Evolutionary conservation across 2,797 vertebrate genomes (phyloP), one percentile per base, ranked within the genome.

Genomic region (Danio jaintianensis): DNA sequence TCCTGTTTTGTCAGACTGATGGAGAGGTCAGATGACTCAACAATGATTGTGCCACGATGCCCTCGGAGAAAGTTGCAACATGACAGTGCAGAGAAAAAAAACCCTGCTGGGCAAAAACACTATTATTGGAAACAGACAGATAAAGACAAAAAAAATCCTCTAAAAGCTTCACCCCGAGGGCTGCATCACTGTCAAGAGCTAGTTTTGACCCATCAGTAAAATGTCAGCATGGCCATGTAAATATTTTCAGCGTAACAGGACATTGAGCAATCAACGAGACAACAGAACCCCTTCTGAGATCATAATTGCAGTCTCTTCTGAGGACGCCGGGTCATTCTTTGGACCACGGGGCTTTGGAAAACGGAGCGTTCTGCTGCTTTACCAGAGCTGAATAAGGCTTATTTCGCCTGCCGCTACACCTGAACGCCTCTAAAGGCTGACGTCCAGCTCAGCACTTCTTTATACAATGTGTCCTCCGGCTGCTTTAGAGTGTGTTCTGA

Each of bases 401-500:
- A 78, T 73, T 68, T n/a, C 18, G 6, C 38, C 70, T 50, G 58
- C 56, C 29, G n/a, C 58, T 74, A 78, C 80, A 81, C 77, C 56
- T 78, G 75, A 83, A 12, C 36, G 76, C 12, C 38, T 38, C 67
- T 63, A 20, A 75, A 74, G 69, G 66, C 75, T 75, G 55, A 52
- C 43, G 79, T 75, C 67, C 53, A 72, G 20, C 75, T 77, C 62
- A 68, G 75, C 61, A 68, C 67, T 83, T 79, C 55, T 72, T 83
- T 79, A 79, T 67, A 52, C 63, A 78, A 64, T 53, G 59, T 48
- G 38, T 68, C 42, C 66, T 71, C 18, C 2, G 48, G 50, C 18
- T 20, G 66, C 22, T 42, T 70, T 48, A 8, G 62, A 70, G 43
- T 43, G 22, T 74, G 36, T 70, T 78, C 38, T 48, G 74, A 78